Evolutionary conservation across 2,113 vertebrate genomes (phyloP).

Genomic region (Hydropotes inermis): DNA sequence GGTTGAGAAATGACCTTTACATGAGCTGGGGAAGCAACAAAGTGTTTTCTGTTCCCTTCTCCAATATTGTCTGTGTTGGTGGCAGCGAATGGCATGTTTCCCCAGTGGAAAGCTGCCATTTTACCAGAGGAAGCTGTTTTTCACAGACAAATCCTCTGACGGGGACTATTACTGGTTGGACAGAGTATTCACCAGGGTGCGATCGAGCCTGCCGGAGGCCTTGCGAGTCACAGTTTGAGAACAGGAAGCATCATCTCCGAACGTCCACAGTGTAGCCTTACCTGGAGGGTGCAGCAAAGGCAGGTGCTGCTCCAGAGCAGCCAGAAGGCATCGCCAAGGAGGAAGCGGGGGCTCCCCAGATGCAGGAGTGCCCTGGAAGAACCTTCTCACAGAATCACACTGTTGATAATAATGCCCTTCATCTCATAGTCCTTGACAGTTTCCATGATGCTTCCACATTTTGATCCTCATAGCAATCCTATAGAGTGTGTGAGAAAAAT

Average conservation of each 20-base stretch:
- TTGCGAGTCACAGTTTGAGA: not conserved
- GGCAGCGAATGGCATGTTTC: not conserved
- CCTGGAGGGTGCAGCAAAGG: rapidly evolving
- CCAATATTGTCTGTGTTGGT: not conserved
- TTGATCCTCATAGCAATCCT: not conserved
- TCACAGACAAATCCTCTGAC: not conserved
- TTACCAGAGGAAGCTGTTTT: not conserved
- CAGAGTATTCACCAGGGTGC: rapidly evolving
- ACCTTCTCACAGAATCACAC: rapidly evolving
- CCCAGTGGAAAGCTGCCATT: not conserved
- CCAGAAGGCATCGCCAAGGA: not conserved
- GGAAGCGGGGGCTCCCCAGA: too few relatives aligned
- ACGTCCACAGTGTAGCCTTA: not conserved
- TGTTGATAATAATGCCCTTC: not conserved
- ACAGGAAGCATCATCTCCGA: not conserved
- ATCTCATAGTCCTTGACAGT: not conserved
- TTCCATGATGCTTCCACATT: not conserved
- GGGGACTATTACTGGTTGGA: not conserved
- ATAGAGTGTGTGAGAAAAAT: not conserved
- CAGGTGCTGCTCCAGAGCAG: rapidly evolving
- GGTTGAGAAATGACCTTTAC: constrained; percentile 37
- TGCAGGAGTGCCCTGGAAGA: not conserved
- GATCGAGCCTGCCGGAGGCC: not conserved
- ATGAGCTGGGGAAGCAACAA: not conserved
- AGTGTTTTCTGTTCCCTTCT: not conserved